Base-by-base conservation (phyloP, 2,113 vertebrate genomes). In the Chlorodrepanis virens region DNA sequence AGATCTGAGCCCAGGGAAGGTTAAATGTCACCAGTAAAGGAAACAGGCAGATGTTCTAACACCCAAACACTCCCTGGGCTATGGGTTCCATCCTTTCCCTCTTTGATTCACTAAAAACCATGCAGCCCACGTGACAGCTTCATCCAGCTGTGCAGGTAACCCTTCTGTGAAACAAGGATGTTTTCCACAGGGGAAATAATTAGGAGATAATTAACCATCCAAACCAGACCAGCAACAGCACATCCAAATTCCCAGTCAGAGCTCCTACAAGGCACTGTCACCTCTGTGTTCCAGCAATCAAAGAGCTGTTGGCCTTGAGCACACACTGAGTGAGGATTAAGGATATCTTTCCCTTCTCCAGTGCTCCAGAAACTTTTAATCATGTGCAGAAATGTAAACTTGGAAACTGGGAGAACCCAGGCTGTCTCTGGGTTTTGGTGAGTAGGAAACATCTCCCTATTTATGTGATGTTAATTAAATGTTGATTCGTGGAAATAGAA, bases 1-100 rank as follows among this genome's bases (percentile, higher is more conserved):
- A 99, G 3, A 99, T 93, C 99, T 99, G 91, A 63, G 78, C 25
- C 78, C 1, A 57, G 25, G 42, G 10, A 71, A 25, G n/a, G 44
- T 18, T n/a, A 78, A 25, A 83, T 1, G 15, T 29, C 69, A 87
- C 22, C 8, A 3, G 3, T 4, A 4, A 10, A 19, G 4, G 6
- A 12, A 28, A 12, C 10, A n/a, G 5, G 1, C 6, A 33, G 18
- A 4, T 57, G 10, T 13, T 42, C 2, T 1, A 50, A 22, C 1
- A 39, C 23, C 45, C 63, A 16, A 11, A 42, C 7, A 2, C 42
- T 12, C 57, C 4, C 9, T 1, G 11, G 69, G 64, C 49, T n/a
- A 5, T 3, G 45, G 31, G 21, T 12, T 37, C n/a, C 40, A 13
- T 5, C 16, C 47, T 21, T 42, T 60, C 53, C 50, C 29, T 64